Percentiles rank a stretch among this genome's conserved stretches.
Evolutionary conservation across 2,888 invertebrate genomes (phyloP).

Genomic region (Falcaria lacertinaria): DNA sequence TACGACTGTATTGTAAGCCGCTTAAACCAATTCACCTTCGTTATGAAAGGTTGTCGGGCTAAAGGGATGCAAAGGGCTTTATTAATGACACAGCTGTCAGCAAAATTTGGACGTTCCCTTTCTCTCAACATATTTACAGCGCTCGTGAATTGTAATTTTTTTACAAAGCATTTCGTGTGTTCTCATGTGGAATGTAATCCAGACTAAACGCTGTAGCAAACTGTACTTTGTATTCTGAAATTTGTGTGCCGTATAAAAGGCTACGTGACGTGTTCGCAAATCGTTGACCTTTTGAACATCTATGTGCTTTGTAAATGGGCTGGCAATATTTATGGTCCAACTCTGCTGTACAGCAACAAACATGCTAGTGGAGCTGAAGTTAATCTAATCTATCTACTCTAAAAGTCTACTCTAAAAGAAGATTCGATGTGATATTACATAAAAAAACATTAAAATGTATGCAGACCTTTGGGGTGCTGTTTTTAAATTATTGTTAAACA

Average conservation of each 20-base stretch:
- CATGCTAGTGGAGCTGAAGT: no score
- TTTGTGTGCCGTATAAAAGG: neutral
- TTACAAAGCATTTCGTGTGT: neutral
- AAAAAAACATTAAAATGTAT: no score
- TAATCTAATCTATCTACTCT: no score
- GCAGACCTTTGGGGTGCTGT: no score
- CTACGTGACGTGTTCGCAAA: neutral
- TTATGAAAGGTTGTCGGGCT: constrained; percentile 36
- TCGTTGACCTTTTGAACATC: neutral
- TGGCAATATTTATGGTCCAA: neutral
- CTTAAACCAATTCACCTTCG: constrained; percentile 31
- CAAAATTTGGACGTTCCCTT: constrained; percentile 23
- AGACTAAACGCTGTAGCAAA: neutral
- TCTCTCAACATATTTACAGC: constrained; percentile 8
- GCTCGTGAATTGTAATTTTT: neutral
- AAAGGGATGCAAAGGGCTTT: constrained; percentile 45
- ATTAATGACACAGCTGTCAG: constrained; percentile 38
- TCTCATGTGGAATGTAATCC: neutral
- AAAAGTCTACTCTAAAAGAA: no score
- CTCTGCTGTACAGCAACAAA: neutral
- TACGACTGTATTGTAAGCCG: constrained; percentile 26
- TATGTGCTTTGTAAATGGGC: neutral
- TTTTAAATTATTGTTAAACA: no score
- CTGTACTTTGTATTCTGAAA: neutral
- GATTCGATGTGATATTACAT: no score